Percentiles rank a stretch among this genome's conserved stretches.
These are phyloP conservation scores for Callyntrura sp. DNA, from an alignment of 2,888 invertebrate species.

Conservation along the genomic window DNA sequence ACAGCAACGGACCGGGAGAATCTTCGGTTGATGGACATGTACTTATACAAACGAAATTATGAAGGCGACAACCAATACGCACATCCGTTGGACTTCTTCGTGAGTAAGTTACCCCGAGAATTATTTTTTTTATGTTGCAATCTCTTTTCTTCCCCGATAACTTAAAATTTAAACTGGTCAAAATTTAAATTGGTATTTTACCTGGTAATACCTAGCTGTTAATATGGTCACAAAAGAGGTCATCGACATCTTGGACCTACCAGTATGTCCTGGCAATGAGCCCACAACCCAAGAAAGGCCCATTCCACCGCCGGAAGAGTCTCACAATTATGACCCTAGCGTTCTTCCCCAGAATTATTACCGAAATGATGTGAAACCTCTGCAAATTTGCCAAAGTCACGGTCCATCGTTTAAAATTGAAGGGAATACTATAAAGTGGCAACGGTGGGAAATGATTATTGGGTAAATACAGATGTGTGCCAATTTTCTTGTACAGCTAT, in stretches of 20 bases:
- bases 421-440: conserved; percentile 75
- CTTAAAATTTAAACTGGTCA: too few relatives aligned
- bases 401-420: conserved; percentile 64
- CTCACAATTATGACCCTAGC: conserved; percentile 50
- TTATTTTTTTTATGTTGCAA: not conserved
- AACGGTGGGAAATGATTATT: conserved; percentile 70
- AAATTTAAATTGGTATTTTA: too few relatives aligned
- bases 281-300: conserved; percentile 32
- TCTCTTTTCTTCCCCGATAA: too few relatives aligned
- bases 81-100: conserved; percentile 58
- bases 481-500: not conserved
- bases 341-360: conserved; percentile 16
- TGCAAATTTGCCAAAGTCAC: conserved; percentile 56
- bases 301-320: conserved; percentile 49
- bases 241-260: conserved; percentile 60
- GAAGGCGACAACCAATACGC: conserved; percentile 65
- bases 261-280: conserved; percentile 59
- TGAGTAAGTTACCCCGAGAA: conserved; percentile 28
- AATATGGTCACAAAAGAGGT: conserved; percentile 52
- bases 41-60: conserved; percentile 31
- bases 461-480: conserved; percentile 25
- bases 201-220: conserved; percentile 36
- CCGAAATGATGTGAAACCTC: conserved; percentile 62
- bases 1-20: conserved; percentile 26
- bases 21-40: conserved; percentile 46